Base-by-base conservation (phyloP, 2,113 vertebrate species). In the Gasterosteus aculeatus region DNA sequence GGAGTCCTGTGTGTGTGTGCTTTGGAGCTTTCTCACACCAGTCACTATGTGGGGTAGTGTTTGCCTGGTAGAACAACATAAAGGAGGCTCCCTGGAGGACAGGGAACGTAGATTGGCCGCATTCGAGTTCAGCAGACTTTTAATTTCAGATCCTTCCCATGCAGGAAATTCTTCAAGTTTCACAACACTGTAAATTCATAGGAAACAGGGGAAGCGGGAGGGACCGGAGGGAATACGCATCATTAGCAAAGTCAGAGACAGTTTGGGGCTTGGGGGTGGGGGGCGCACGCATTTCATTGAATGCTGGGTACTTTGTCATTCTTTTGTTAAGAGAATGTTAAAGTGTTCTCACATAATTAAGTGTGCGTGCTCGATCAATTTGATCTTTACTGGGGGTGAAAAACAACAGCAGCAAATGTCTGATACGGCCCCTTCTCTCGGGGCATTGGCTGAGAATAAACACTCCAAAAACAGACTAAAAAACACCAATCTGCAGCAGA, bases 351-450 rank as follows among this genome's bases (percentile, higher is more conserved):
- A 42, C 14, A 10, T 10, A 12, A 12, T 42, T 11, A 42, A 42
- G n/a, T 22, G 19, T 19, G 15, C 19, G 10, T 53, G 9, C 10
- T 9, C 22, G 10, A 2, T 6, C n/a, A 10, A 10, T 49, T 49
- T 49, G n/a, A 53, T 26, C 22, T 26, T 26, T 61, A 66, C 60
- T 70, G n/a, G 10, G 75, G 67, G 72, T 26, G 31, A 84, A 79
- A 86, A 78, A 83, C 57, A 84, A 84, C 83, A 65, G 69, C 82
- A 84, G 72, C 47, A 73, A 77, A 81, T 67, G 65, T 47, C 44
- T 33, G 38, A 74, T 62, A 18, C 5, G 39, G 58, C 69, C 35
- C 35, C 35, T 72, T 31, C 59, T 77, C 41, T 62, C 6, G 29
- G 16, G 16, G 69, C 64, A 59, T 38, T 33, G 2, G 14, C 56